Conservation (phyloP, 2,797 vertebrate species). For the Pseudochromis fuscus region DNA sequence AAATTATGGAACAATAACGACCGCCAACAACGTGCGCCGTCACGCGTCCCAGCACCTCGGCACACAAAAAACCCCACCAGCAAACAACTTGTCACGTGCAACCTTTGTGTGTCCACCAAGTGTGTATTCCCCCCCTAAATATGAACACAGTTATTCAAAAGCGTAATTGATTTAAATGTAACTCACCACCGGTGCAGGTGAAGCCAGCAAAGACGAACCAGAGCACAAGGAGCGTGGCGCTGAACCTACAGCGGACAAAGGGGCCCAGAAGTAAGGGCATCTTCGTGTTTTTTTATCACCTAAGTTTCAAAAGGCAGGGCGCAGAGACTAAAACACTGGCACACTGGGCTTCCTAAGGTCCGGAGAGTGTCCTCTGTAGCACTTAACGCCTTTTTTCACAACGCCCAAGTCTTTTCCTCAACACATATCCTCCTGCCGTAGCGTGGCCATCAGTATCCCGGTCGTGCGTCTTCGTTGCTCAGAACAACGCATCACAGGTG, state of each 20-base stretch:
- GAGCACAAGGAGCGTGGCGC: slow-evolving; percentile 75
- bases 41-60: slow-evolving; percentile 32
- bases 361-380: slow-evolving; percentile 65
- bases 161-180: neutral
- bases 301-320: slow-evolving; percentile 73
- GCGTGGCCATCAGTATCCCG: slow-evolving; percentile 78
- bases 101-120: neutral
- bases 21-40: slow-evolving; percentile 48
- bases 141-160: neutral
- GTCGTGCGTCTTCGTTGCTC: slow-evolving; percentile 83
- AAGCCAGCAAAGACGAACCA: slow-evolving; percentile 78
- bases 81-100: slow-evolving; percentile 48
- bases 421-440: slow-evolving; percentile 76
- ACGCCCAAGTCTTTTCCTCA: slow-evolving; percentile 78
- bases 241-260: slow-evolving; percentile 83
- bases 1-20: slow-evolving; percentile 55
- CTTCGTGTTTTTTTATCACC: slow-evolving; percentile 64
- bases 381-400: slow-evolving; percentile 62
- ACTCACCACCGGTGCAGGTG: slow-evolving; percentile 86
- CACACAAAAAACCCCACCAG: neutral
- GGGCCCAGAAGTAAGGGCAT: slow-evolving; percentile 82
- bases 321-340: slow-evolving; percentile 39
- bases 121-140: neutral
- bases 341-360: slow-evolving; percentile 58
- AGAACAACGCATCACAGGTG: slow-evolving; percentile 88